These are phyloP conservation scores for Myiopsitta monachus DNA, from an alignment of 2,113 vertebrate genomes.

Conservation along the genomic window DNA sequence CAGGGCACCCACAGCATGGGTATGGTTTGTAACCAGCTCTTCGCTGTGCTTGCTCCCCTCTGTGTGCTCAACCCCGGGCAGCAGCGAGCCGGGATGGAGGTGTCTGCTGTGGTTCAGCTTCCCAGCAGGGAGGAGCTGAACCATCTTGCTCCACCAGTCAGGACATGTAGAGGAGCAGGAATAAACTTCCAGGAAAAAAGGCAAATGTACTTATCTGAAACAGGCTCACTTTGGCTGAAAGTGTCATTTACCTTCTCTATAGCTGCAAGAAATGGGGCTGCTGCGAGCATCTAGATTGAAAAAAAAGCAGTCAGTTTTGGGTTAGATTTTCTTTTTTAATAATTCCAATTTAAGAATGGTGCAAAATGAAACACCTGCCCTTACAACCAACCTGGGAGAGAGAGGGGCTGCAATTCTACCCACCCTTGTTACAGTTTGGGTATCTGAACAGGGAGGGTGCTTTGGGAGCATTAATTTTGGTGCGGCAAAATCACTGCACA, in stretches of 20 bases:
- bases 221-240: neutral
- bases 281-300: neutral
- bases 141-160: neutral
- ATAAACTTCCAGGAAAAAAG: neutral
- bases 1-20: fast-evolving
- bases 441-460: neutral
- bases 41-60: neutral
- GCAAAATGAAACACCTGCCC: neutral
- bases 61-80: neutral
- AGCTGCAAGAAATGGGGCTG: neutral
- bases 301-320: neutral
- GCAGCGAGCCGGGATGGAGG: neutral
- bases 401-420: neutral
- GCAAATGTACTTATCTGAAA: neutral
- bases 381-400: neutral
- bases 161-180: neutral
- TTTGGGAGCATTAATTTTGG: neutral
- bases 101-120: neutral
- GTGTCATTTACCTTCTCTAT: neutral
- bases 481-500: neutral
- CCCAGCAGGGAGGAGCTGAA: neutral
- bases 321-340: neutral
- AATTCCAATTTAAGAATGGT: neutral
- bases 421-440: fast-evolving
- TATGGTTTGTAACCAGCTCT: neutral